Percentiles rank a stretch among this genome's conserved stretches.
Evolutionary conservation across 2,888 invertebrate genomes (phyloP).

Genomic region (Cryptophagus acutangulus): DNA sequence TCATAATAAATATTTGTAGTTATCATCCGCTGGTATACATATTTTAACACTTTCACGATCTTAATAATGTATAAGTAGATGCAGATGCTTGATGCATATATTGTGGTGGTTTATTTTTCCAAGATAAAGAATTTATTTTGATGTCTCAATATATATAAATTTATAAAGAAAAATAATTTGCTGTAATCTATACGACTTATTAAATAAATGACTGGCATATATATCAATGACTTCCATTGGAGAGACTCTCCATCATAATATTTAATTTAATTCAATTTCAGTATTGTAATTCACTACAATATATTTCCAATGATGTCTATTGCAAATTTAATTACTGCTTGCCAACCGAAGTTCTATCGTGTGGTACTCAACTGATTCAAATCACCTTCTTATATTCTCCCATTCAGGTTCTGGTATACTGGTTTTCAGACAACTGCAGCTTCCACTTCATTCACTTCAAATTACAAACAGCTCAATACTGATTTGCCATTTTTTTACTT

Average conservation of each 20-base stretch:
- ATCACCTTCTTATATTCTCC: too few relatives aligned
- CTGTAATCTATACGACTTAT: too few relatives aligned
- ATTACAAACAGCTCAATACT: too few relatives aligned
- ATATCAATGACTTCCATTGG: too few relatives aligned
- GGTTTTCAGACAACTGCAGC: background rate
- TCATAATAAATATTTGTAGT: slow-evolving; percentile 12
- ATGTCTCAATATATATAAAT: slow-evolving; percentile 1
- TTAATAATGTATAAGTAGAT: slow-evolving; percentile 1
- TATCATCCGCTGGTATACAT: slow-evolving; percentile 11
- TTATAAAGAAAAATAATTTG: too few relatives aligned
- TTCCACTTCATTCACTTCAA: background rate
- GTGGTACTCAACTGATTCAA: background rate
- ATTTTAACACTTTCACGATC: slow-evolving; percentile 12
- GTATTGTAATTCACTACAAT: background rate
- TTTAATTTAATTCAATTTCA: background rate
- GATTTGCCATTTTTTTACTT: too few relatives aligned
- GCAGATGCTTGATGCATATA: slow-evolving; percentile 6
- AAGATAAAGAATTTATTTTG: slow-evolving; percentile 6
- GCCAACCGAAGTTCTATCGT: background rate
- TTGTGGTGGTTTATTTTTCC: slow-evolving; percentile 4
- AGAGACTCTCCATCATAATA: slow-evolving; percentile 1
- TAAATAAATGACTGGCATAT: too few relatives aligned
- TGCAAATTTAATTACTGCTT: slow-evolving; percentile 1
- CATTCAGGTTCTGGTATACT: slow-evolving; percentile 2
- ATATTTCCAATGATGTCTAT: background rate